Evolutionary conservation across 2,888 invertebrate species (phyloP).

Genomic region (Netelia virgata): DNA sequence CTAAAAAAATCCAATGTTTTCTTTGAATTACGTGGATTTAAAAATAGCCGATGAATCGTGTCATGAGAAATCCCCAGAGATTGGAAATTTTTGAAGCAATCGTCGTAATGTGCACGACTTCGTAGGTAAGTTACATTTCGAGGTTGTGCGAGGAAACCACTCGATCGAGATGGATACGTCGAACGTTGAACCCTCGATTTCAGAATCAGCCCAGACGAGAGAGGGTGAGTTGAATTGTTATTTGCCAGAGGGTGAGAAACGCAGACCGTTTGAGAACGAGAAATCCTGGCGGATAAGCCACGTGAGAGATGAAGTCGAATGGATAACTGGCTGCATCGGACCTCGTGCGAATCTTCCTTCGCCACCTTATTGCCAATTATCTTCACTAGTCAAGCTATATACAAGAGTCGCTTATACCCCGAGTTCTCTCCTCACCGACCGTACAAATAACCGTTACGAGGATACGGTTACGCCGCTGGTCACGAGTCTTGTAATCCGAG

Average conservation of each 20-base stretch:
- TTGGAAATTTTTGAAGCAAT: too few relatives aligned
- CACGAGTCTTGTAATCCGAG: slow-evolving; percentile 70
- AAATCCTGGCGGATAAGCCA: slow-evolving; percentile 35
- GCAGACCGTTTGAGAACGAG: slow-evolving; percentile 33
- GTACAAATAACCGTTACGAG: slow-evolving; percentile 69
- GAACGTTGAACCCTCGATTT: slow-evolving; percentile 25
- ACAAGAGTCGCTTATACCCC: neutral
- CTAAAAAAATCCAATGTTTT: too few relatives aligned
- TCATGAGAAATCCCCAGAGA: too few relatives aligned
- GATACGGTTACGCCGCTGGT: slow-evolving; percentile 68
- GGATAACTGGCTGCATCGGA: slow-evolving; percentile 34
- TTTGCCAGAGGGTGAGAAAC: slow-evolving; percentile 5
- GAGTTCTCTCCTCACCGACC: slow-evolving; percentile 60
- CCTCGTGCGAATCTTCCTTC: slow-evolving; percentile 41
- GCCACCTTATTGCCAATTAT: slow-evolving; percentile 72
- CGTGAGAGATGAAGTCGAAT: slow-evolving; percentile 18
- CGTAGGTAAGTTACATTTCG: too few relatives aligned
- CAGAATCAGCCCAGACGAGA: too few relatives aligned
- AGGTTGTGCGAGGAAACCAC: neutral
- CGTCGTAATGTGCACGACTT: too few relatives aligned
- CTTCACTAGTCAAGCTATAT: slow-evolving; percentile 39
- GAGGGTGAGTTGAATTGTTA: slow-evolving; percentile 33
- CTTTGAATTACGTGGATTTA: too few relatives aligned
- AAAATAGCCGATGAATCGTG: too few relatives aligned
- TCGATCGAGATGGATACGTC: slow-evolving; percentile 5